Percentiles rank a stretch among this genome's conserved stretches.
These are phyloP conservation scores for Amblyjoppa fuscipennis DNA, from an alignment of 2,888 invertebrate species.

Conservation along the genomic window DNA sequence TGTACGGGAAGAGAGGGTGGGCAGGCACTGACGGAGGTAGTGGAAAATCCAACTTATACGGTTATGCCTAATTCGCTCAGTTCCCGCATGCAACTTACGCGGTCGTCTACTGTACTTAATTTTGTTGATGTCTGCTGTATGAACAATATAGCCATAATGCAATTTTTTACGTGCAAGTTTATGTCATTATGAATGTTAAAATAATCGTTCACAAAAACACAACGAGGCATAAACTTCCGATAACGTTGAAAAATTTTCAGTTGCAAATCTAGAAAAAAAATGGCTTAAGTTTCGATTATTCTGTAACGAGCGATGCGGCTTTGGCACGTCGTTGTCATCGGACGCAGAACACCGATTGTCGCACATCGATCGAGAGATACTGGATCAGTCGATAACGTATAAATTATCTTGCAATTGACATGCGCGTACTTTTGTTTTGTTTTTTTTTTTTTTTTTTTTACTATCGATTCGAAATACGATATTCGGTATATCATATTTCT, in stretches of 20 bases:
- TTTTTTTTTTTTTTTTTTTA: neutral
- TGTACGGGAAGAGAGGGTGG: no score
- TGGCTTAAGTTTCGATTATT: constrained; percentile 51
- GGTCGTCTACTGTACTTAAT: neutral
- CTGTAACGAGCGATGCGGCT: constrained; percentile 8
- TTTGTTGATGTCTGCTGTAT: neutral
- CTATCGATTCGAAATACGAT: neutral
- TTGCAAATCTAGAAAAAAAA: constrained; percentile 47
- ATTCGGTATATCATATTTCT: constrained; percentile 10
- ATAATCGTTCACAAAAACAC: neutral
- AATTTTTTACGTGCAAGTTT: neutral
- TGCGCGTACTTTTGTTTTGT: neutral
- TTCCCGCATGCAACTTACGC: no score
- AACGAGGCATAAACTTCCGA: neutral
- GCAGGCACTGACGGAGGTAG: no score
- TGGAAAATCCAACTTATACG: no score
- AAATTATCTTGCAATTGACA: neutral
- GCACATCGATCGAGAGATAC: constrained; percentile 9
- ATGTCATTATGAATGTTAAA: neutral
- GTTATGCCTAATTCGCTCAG: no score
- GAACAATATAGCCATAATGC: neutral
- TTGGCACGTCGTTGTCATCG: constrained; percentile 9
- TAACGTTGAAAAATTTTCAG: constrained; percentile 19
- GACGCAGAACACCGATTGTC: neutral
- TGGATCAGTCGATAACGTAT: constrained; percentile 27